Evolutionary conservation across 2,888 invertebrate species (phyloP).

Genomic region (Tetropium fuscum): DNA sequence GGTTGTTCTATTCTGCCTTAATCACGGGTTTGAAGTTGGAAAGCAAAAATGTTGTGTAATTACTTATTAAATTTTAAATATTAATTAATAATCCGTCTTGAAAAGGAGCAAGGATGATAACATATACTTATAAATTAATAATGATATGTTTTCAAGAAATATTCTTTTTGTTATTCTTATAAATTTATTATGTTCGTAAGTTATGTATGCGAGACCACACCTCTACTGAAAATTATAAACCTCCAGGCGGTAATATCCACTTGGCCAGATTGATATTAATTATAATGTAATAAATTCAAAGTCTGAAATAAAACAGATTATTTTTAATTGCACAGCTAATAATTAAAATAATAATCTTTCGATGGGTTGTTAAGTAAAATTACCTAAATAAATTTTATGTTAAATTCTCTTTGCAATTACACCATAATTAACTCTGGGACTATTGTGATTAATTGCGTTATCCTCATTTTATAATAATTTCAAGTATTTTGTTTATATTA

Average conservation of each 20-base stretch:
- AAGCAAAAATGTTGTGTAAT: conserved; percentile 31
- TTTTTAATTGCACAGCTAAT: conserved; percentile 57
- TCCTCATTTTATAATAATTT: conserved; percentile 36
- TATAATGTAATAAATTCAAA: conserved; percentile 55
- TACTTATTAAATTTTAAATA: conserved; percentile 41
- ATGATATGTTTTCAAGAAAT: conserved; percentile 45
- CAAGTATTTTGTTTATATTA: conserved; percentile 38
- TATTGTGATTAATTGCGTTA: conserved; percentile 50
- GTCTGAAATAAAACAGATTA: conserved; percentile 51
- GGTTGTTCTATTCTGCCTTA: neutral
- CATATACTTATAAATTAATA: conserved; percentile 50
- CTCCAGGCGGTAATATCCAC: conserved; percentile 47
- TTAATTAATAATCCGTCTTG: conserved; percentile 43
- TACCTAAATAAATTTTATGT: conserved; percentile 58
- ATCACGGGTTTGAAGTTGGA: neutral
- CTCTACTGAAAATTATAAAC: conserved; percentile 54
- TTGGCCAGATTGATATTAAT: conserved; percentile 57
- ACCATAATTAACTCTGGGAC: conserved; percentile 51
- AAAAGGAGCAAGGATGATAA: conserved; percentile 45
- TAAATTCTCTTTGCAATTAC: conserved; percentile 54
- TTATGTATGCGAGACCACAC: conserved; percentile 52
- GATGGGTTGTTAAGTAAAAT: conserved; percentile 56
- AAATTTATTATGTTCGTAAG: conserved; percentile 48
- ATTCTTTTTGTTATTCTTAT: conserved; percentile 42
- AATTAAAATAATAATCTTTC: conserved; percentile 57